Evolutionary conservation across 2,888 invertebrate genomes (phyloP).

Genomic region (Siphonodentalium dalli): DNA sequence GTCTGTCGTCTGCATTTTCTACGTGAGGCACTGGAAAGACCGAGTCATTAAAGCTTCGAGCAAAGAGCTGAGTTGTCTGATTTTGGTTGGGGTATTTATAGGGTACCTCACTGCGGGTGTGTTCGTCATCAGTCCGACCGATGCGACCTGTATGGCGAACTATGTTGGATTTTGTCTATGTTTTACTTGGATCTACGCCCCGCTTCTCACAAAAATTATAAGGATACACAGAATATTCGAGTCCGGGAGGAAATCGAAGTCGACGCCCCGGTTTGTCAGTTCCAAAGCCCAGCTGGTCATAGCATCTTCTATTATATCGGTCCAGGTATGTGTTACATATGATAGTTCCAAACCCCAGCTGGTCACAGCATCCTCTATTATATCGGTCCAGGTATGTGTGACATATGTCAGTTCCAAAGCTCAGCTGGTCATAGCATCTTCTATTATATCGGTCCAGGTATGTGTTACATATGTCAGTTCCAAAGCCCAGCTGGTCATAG

Average conservation of each 20-base stretch:
- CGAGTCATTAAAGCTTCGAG: conserved; percentile 46
- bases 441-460: no score
- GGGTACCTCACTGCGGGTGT: conserved; percentile 37
- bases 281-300: no score
- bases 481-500: no score
- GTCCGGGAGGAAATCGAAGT: conserved; percentile 26
- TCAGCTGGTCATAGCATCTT: no score
- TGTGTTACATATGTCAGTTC: no score
- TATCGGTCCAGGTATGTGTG: no score
- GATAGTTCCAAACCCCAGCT: conserved; percentile 30
- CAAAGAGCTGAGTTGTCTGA: conserved; percentile 39
- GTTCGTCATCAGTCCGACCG: conserved; percentile 34
- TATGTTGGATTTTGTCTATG: conserved; percentile 31
- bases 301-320: no score
- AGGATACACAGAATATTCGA: conserved; percentile 39
- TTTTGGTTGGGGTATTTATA: conserved; percentile 36
- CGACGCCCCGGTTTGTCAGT: conserved; percentile 25
- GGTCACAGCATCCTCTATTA: no score
- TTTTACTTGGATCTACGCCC: conserved; percentile 33
- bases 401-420: no score
- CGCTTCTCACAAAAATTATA: conserved; percentile 34
- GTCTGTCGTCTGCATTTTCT: neutral
- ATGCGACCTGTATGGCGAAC: conserved; percentile 17
- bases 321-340: no score
- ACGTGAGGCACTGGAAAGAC: conserved; percentile 7